These are phyloP conservation scores for Augochlorella aurata DNA, from an alignment of 2,888 invertebrate species.

Conservation along the genomic window DNA sequence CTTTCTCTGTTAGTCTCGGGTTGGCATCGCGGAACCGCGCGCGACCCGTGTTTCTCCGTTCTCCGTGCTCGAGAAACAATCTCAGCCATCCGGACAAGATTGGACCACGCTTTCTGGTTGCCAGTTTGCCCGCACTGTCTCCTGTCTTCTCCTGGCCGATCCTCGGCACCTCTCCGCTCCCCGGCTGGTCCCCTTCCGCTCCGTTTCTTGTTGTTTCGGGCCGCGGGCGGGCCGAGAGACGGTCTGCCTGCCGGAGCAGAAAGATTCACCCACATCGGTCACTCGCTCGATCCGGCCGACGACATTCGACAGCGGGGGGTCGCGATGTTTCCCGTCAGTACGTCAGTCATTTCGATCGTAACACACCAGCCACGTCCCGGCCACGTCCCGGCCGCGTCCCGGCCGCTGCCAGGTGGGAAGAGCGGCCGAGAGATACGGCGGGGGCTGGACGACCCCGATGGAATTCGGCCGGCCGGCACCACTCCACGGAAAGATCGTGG, in stretches of 20 bases:
- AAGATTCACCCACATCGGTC: conserved; percentile 77
- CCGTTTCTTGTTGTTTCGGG: conserved; percentile 50
- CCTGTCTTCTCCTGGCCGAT: neutral
- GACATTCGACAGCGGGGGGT: conserved; percentile 79
- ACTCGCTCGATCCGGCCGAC: conserved; percentile 75
- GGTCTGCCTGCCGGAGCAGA: conserved; percentile 56
- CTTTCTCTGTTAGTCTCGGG: neutral
- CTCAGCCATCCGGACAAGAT: conserved; percentile 48
- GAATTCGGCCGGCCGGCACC: conserved; percentile 67
- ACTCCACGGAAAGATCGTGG: neutral
- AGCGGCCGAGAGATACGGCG: conserved; percentile 55
- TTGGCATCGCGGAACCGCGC: conserved; percentile 19
- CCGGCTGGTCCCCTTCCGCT: conserved; percentile 26
- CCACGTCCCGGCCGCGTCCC: conserved; percentile 39
- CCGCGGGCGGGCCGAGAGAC: conserved; percentile 15
- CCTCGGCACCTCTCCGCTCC: neutral
- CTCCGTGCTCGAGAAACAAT: conserved; percentile 50
- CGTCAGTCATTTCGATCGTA: conserved; percentile 79
- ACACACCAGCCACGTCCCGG: conserved; percentile 70
- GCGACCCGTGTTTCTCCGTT: conserved; percentile 53
- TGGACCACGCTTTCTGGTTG: conserved; percentile 40
- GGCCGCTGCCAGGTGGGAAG: conserved; percentile 35
- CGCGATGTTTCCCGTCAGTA: conserved; percentile 78
- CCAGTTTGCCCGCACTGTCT: conserved; percentile 28
- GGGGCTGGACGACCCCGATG: conserved; percentile 61